Base-by-base conservation (phyloP, 1,140 invertebrate species). In the Physella acuta region DNA sequence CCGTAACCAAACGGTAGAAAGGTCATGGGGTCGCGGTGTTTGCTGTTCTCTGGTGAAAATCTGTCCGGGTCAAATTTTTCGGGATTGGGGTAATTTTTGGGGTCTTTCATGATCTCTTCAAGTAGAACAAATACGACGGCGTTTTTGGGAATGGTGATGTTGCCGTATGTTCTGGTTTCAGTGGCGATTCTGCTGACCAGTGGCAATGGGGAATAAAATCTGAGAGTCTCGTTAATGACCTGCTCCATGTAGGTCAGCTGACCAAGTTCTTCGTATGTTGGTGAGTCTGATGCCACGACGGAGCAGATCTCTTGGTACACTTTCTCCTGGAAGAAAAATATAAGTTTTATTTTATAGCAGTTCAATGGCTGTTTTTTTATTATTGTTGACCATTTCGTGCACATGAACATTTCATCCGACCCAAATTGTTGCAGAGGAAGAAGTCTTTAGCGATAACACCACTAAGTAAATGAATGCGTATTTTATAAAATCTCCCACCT, bases 1-100 rank as follows among this genome's bases (percentile, higher is more conserved):
- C 61, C 61, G 39, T 63, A 33, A 28, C 61, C 61, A 51, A 63
- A 63, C 5, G 61, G 61, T 24, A n/a, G n/a, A 33, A 63, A 63
- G 3, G 61, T 11, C 37, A 63, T 44, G 1, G 39, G 16, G 52
- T 72, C 63, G n/a, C 78, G 75, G 8, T 71, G 71, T 0, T 63
- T 68, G 28, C 74, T 78, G 31, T 79, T 76, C 62, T 76, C 74
- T 14, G 68, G 14, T 3, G 72, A 73, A 66, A 81, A 82, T 49
- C 81, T 5, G 26, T 63, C 30, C 4, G 61, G 61, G 37, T 63
- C 61, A n/a, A 63, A 63, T 31, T 63, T 63, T 31, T 63, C 61
- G 11, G 61, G 61, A 26, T 63, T 39, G 2, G 61, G 61, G 24
- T 44, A 63, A 26, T 39, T 3, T n/a, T 49, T 49, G 26, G 37